Conservation (phyloP, 2,888 invertebrate species). For the Odontothrips loti region DNA sequence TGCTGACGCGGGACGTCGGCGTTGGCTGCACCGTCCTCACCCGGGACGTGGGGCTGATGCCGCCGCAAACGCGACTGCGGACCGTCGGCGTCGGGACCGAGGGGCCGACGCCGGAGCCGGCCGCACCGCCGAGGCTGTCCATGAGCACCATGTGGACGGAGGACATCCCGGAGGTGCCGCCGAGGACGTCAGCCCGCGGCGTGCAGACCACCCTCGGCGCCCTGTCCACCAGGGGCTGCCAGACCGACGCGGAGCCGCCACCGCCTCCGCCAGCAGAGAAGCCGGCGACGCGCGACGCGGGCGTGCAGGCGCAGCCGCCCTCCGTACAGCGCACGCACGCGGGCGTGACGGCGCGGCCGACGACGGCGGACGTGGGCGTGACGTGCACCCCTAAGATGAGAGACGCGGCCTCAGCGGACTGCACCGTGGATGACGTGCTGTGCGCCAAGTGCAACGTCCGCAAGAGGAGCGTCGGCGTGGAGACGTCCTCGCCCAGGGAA, state of each 20-base stretch:
- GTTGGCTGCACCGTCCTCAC: conserved; percentile 7
- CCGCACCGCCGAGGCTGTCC: not conserved
- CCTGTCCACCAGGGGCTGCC: not conserved
- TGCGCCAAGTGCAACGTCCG: conserved; percentile 1
- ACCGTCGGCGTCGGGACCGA: not conserved
- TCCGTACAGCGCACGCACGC: conserved; percentile 16
- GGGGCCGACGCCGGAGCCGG: not conserved
- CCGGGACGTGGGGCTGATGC: conserved; percentile 10
- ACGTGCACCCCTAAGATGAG: not conserved
- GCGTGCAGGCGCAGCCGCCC: conserved; percentile 4
- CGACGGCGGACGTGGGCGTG: not conserved
- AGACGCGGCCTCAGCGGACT: conserved; percentile 12
- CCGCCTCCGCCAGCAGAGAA: not conserved
- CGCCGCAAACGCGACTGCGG: not conserved
- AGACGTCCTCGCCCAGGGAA: not conserved
- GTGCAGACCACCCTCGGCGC: not conserved
- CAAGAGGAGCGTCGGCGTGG: not conserved
- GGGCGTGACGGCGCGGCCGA: conserved; percentile 1
- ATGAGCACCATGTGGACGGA: not conserved
- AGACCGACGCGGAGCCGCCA: not conserved
- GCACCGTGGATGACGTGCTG: not conserved
- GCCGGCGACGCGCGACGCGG: conserved; percentile 4
- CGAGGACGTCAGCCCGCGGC: not conserved
- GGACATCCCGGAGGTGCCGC: conserved; percentile 1
- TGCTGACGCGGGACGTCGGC: not conserved